Base-by-base conservation (phyloP, 2,797 vertebrate species). In the Emys orbicularis region DNA sequence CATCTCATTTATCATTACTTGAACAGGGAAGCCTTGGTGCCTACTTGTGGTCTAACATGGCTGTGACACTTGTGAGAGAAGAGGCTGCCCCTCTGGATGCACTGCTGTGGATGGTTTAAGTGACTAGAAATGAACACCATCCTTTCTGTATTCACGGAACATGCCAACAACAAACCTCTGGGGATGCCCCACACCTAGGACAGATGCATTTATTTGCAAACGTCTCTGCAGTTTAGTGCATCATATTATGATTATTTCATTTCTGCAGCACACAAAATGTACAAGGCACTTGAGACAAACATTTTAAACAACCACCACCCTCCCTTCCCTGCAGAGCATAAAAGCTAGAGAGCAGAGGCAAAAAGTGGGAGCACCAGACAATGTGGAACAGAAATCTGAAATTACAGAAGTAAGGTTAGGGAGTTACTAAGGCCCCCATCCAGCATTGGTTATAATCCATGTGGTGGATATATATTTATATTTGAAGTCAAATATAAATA, bases 241-340 rank as follows among this genome's bases (percentile, higher is more conserved):
- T 44, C 80, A 56, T 53, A 9, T 19, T 53, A 15, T 19, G 74
- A 89, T 19, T 18, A 47, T 81, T 92, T 37, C 0, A 0, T 87
- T 89, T 65, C 61, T 44, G 34, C 49, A 76, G 37, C 31, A 27
- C 61, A 25, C 29, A 76, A 47, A 56, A 10, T 19, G 65, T 5
- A 2, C 56, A 0, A 3, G 0, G 8, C 47, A 34, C 1, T 0
- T 2, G 1, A 83, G 59, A 19, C 31, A 49, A 76, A 23, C 50
- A 65, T 65, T 1, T 0, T 54, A 76, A 65, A 41, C 53, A 54
- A 61, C 37, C 59, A 61, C 12, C 12, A 4, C 53, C 49, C 0
- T 0, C 47, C 61, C 18, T 37, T 68, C 18, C 34, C 16, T 27
- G 16, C 59, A 65, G 13, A 65, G 31, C 15, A 19, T 18, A n/a